Conservation (phyloP, 2,797 vertebrate species). For the Cryptoprocta ferox region DNA sequence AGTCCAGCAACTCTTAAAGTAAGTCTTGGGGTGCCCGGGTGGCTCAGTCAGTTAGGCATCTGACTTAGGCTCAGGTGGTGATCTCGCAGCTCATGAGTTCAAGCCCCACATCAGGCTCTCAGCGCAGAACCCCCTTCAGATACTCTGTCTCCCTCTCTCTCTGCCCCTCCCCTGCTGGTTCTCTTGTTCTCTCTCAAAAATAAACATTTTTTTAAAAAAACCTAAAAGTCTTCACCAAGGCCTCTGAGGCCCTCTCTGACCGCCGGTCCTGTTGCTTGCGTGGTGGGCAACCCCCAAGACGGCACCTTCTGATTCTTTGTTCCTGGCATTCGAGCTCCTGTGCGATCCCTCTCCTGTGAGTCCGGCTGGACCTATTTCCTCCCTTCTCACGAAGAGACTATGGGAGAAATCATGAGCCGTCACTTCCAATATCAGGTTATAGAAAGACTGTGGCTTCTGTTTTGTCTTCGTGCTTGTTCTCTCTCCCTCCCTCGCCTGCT, state of each 20-base stretch:
- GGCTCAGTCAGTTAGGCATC: too few species aligned
- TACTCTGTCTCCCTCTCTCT: too few species aligned
- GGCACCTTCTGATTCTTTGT: neutral
- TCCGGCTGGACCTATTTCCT: neutral
- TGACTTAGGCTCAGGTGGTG: too few species aligned
- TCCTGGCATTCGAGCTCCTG: neutral
- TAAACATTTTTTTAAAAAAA: too few species aligned
- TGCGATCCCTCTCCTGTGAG: neutral
- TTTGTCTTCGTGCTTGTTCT: neutral
- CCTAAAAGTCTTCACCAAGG: neutral
- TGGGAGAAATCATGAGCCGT: neutral
- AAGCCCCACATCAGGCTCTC: too few species aligned
- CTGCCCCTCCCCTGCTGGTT: too few species aligned
- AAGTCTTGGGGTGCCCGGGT: too few species aligned
- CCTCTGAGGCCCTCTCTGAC: rapidly evolving
- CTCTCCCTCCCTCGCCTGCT: neutral
- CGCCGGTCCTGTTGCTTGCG: too few species aligned
- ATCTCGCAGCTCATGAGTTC: too few species aligned
- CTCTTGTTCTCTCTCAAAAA: too few species aligned
- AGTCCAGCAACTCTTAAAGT: neutral
- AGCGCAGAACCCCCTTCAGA: too few species aligned
- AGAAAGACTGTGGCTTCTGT: neutral
- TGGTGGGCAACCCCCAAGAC: neutral
- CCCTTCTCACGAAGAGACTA: neutral
- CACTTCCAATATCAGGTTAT: neutral